phyloP scores from a whole-genome alignment of 2,888 invertebrate species.

The Chrysolina oricalcia region DNA sequence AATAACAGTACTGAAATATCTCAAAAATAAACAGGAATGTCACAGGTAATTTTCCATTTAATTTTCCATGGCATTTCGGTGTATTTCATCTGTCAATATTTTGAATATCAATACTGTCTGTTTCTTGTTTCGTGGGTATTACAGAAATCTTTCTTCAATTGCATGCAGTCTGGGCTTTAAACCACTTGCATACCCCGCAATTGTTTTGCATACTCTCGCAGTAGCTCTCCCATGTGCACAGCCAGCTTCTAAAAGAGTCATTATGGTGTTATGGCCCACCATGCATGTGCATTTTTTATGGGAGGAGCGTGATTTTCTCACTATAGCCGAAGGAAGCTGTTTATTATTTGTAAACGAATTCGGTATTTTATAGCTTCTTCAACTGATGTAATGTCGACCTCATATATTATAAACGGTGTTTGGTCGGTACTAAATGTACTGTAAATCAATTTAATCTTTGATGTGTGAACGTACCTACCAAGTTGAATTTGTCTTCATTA shows the following conservation, averaged over 20 bases:
- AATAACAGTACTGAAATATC: no score
- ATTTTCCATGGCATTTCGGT: no score
- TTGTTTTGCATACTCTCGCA: background rate
- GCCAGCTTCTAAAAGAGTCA: background rate
- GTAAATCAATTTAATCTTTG: slow-evolving; percentile 7
- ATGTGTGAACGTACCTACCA: background rate
- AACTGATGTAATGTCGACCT: background rate
- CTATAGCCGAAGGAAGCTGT: background rate
- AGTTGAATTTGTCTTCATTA: background rate
- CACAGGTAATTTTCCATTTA: no score
- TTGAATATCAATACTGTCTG: no score
- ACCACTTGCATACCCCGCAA: background rate
- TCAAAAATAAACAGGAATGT: no score
- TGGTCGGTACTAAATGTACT: background rate
- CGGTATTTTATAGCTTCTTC: slow-evolving; percentile 7
- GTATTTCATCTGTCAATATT: no score
- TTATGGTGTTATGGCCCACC: slow-evolving; percentile 1
- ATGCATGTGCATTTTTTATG: slow-evolving; percentile 3
- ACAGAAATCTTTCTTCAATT: no score
- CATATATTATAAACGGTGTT: slow-evolving; percentile 12
- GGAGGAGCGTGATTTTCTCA: slow-evolving; percentile 3
- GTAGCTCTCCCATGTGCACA: background rate
- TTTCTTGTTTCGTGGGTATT: no score
- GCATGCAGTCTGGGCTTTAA: background rate
- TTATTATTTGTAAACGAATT: slow-evolving; percentile 12